Evolutionary conservation across 2,797 vertebrate genomes (phyloP).

Genomic region (Hippoglossus hippoglossus): DNA sequence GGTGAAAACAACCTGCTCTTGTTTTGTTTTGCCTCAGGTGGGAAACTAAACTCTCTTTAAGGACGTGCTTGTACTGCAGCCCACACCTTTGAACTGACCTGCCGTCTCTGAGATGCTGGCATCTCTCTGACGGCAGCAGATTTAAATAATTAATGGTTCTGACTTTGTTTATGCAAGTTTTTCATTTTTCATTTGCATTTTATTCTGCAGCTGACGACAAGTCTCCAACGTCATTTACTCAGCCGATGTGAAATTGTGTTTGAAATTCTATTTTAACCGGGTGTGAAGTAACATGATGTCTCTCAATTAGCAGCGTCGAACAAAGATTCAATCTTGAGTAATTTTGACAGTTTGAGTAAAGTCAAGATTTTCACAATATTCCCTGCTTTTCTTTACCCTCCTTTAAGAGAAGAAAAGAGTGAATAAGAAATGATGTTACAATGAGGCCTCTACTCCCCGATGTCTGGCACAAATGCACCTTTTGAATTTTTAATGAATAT

Average conservation of each 20-base stretch:
- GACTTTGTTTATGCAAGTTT: neutral
- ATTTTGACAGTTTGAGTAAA: neutral
- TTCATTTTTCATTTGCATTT: too few species aligned
- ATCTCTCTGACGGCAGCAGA: neutral
- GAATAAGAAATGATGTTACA: neutral
- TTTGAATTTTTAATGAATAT: slow-evolving; percentile 34
- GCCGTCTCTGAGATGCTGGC: neutral
- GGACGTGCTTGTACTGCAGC: too few species aligned
- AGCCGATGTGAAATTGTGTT: neutral
- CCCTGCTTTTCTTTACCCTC: neutral
- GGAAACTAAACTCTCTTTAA: too few species aligned
- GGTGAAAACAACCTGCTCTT: too few species aligned
- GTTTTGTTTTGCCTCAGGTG: too few species aligned
- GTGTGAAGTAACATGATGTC: neutral
- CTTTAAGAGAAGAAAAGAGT: neutral
- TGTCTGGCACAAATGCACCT: slow-evolving; percentile 11
- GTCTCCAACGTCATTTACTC: neutral
- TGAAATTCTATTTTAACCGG: neutral
- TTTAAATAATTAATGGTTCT: neutral
- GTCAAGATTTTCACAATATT: neutral
- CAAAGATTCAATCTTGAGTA: neutral
- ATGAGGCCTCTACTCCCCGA: neutral
- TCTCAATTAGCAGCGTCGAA: neutral
- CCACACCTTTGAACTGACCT: neutral
- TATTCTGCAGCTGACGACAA: neutral